Conservation (phyloP, 2,888 invertebrate species). For the Chrysomela aeneicollis region DNA sequence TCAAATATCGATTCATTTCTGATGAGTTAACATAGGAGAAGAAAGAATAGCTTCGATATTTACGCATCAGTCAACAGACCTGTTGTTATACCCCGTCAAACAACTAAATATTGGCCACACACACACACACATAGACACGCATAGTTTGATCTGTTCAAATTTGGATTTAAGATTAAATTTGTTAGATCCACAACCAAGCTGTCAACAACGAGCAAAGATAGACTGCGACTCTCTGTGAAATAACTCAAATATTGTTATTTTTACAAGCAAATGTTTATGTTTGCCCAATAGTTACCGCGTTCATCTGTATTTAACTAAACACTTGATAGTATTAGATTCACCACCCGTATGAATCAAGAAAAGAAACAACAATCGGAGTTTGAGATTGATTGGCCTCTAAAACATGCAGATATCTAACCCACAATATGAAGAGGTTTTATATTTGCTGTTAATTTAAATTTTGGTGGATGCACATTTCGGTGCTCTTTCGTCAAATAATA, state of each 20-base stretch:
- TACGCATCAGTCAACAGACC: conserved; percentile 62
- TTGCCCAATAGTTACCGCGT: conserved; percentile 49
- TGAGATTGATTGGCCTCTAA: too few relatives aligned
- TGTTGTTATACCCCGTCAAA: conserved; percentile 61
- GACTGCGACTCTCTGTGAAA: conserved; percentile 15
- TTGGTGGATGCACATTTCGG: too few relatives aligned
- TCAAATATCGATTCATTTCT: too few relatives aligned
- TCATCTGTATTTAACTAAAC: conserved; percentile 33
- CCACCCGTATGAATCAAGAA: background rate
- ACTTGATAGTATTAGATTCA: conserved; percentile 22
- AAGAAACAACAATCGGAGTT: too few relatives aligned
- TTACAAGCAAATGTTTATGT: conserved; percentile 54
- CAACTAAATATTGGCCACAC: conserved; percentile 61
- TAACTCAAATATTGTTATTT: conserved; percentile 60
- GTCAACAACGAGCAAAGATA: conserved; percentile 52
- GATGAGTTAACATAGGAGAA: conserved; percentile 54
- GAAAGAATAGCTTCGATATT: conserved; percentile 60
- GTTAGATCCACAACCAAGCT: conserved; percentile 61
- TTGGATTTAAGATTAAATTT: conserved; percentile 64
- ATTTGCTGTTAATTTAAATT: too few relatives aligned
- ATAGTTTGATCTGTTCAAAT: conserved; percentile 63
- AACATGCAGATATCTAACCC: too few relatives aligned
- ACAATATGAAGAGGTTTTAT: too few relatives aligned
- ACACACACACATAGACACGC: conserved; percentile 38
- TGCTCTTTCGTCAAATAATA: too few relatives aligned